These are phyloP conservation scores for Rotaria socialis DNA, from an alignment of 2,888 invertebrate species.

Conservation along the genomic window DNA sequence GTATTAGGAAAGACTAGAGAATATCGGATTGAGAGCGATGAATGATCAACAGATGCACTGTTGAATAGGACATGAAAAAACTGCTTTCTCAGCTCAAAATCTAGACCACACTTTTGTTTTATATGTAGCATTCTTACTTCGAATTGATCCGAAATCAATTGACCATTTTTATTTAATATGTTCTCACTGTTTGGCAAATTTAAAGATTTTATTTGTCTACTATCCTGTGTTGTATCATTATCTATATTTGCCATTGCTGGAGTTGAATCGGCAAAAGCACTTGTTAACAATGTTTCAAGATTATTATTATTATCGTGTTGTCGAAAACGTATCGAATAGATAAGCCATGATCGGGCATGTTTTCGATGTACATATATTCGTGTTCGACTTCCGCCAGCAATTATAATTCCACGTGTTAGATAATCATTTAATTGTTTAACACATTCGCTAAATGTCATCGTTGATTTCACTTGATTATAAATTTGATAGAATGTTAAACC, in stretches of 20 bases:
- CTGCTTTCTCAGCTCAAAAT: no score
- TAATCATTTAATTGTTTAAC: conserved; percentile 18
- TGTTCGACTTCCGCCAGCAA: conserved; percentile 10
- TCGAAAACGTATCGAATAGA: neutral
- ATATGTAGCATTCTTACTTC: neutral
- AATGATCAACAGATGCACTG: no score
- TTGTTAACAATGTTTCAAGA: neutral
- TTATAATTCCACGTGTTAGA: neutral
- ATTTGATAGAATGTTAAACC: neutral
- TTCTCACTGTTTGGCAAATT: neutral
- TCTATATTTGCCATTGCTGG: neutral
- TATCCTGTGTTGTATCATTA: neutral
- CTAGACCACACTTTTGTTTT: no score
- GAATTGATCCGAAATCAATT: neutral
- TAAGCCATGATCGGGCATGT: neutral
- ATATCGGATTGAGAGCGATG: no score
- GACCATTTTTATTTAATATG: neutral
- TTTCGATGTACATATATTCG: conserved; percentile 9
- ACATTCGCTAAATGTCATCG: neutral
- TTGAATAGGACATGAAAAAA: no score
- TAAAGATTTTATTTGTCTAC: neutral
- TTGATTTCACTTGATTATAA: neutral
- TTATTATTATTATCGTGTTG: conserved; percentile 10
- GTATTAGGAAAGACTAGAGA: no score
- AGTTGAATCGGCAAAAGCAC: neutral